phyloP scores from a whole-genome alignment of 2,113 vertebrate species.

The Phasianus colchicus region DNA sequence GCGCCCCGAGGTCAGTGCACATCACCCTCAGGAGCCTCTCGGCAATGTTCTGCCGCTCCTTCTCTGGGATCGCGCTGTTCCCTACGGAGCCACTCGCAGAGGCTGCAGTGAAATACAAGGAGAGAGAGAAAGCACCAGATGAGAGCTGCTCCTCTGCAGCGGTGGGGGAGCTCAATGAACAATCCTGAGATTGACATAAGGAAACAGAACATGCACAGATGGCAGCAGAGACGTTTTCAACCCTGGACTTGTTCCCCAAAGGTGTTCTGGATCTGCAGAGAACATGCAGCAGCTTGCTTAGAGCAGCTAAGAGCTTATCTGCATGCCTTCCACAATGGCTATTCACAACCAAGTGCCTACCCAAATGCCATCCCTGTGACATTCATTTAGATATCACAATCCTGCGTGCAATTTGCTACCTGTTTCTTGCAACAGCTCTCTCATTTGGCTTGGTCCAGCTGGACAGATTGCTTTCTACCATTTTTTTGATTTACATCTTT shows the following conservation, averaged over 20 bases:
- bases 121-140: not conserved
- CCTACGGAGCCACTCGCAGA: constrained; percentile 55
- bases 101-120: constrained; percentile 70
- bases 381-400: not conserved
- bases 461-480: not conserved
- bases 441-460: not conserved
- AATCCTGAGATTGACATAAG: not conserved
- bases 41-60: constrained; percentile 96
- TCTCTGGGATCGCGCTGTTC: constrained; percentile 90
- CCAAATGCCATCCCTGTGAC: not conserved
- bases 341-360: not conserved
- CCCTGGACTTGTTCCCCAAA: not conserved
- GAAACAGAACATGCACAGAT: not conserved
- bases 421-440: not conserved
- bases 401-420: rapidly evolving
- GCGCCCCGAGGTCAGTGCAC: constrained; percentile 92
- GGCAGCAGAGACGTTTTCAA: not conserved
- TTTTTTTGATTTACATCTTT: not conserved
- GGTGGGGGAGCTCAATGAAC: not conserved
- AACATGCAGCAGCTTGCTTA: not conserved
- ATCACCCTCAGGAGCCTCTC: constrained; percentile 94
- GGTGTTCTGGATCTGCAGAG: not conserved
- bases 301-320: not conserved
- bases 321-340: not conserved
- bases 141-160: not conserved